Base-by-base conservation (phyloP, 2,888 invertebrate genomes). In the Agrotis puta region DNA sequence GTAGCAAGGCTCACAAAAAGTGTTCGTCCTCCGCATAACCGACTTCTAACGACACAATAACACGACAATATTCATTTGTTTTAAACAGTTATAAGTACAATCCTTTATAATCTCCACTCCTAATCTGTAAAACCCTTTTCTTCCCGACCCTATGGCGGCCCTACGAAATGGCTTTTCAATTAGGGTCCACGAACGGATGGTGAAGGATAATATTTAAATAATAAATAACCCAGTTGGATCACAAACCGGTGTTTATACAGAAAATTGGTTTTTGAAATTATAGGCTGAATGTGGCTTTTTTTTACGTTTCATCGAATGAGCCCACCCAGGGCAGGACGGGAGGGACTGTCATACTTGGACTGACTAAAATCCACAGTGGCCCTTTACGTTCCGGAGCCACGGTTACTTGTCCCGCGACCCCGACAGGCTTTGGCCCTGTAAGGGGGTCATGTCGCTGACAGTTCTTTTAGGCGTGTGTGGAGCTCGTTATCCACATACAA, bases 121-220 rank as follows among this genome's bases (percentile, higher is more conserved):
- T 61, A 77, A 74, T 70, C 70, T 56, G 1, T 3, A 47, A 56
- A 45, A 50, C 20, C 74, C n/a, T 39, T 50, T 48, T 27, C 39
- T 56, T 27, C 14, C 24, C 33, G 45, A 6, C 33, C 18, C 33
- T 20, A 65, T 47, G 74, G 54, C 54, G 50, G 72, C 45, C 64
- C 50, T 68, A 58, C 75, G 54, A 56, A 78, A 78, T 61, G 67
- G 64, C 67, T 78, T 79, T 84, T 73, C 79, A 84, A 79, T 84
- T 75, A 75, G 74, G 80, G 82, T 64, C 22, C 63, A 77, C 33
- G 61, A 58, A 64, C 43, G 61, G 57, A 66, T 50, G 71, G 74
- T 58, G 62, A 74, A 74, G 53, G 87, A 83, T 86, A 88, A 90
- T 88, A 87, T 87, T 88, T 85, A 86, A 87, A 89, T 88, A 87